Evolutionary conservation across 1,140 invertebrate species (phyloP), one percentile per base, ranked within the genome.

Genomic region (Rhagoletis zephyria): DNA sequence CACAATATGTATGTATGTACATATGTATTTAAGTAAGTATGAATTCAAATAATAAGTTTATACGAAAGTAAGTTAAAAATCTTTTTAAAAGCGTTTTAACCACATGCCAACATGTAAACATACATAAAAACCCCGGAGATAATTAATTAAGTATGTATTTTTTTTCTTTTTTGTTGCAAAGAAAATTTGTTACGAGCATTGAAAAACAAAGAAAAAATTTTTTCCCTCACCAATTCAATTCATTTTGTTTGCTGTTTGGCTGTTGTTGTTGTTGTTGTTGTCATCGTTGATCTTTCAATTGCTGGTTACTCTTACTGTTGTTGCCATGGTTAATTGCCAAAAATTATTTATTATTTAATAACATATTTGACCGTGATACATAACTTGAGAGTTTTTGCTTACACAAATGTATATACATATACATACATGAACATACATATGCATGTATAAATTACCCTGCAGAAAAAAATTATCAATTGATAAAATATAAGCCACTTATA

Each of bases 331-430:
- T 81, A 81, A 81, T 81, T 81, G 74, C 74, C 48, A 81, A 81
- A 81, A 81, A 56, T 81, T 81, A 81, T 81, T 81, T 81, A 81
- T 81, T 81, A 56, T 81, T 56, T 81, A 81, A 81, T 81, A 81
- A 81, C 74, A 81, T 30, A 81, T 81, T 81, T 81, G 74, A 59
- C 74, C 74, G 48, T 81, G 74, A 81, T 81, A 81, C 74, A 87
- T 65, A 87, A 67, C 48, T 40, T 87, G 40, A 40, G 60, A 64
- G 64, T 60, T 64, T 48, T 19, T 86, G 30, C 4, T 40, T 30
- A 30, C 30, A 30, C 30, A 4, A n/a, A 51, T 85, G 10, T 3
- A 42, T 86, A 45, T 12, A 86, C n/a, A 85, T 14, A 85, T 85
- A 85, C n/a, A 56, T 81, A 45, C 45, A 86, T 45, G 4, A n/a